A percentile compares a stretch with the other conserved stretches of the same genome.
These are phyloP conservation scores for Sciurus vulgaris DNA, from an alignment of 2,797 vertebrate genomes.

Conservation along the genomic window DNA sequence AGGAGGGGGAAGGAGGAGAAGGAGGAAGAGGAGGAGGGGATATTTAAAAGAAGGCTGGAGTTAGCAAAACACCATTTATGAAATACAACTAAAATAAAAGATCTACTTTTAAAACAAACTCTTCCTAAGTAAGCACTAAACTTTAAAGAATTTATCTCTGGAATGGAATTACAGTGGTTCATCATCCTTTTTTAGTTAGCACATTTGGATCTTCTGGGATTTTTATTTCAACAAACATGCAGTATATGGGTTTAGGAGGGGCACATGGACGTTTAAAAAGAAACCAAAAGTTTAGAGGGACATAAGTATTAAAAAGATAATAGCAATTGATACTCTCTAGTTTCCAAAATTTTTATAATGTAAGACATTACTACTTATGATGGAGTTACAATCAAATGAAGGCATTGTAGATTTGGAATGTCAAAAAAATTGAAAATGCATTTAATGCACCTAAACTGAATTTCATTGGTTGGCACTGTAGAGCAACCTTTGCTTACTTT, in stretches of 20 bases:
- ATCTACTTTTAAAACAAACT: background rate
- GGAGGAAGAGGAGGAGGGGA: background rate
- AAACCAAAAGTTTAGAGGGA: background rate
- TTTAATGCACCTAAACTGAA: no score
- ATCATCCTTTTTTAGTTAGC: background rate
- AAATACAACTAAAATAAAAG: background rate
- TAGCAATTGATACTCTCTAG: background rate
- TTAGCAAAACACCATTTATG: background rate
- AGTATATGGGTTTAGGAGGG: background rate
- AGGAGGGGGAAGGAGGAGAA: background rate
- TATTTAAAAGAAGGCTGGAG: background rate
- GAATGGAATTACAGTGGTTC: background rate
- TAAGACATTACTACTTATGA: background rate
- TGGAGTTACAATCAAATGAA: background rate
- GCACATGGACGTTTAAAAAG: background rate
- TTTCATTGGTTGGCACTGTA: no score
- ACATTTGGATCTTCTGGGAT: background rate
- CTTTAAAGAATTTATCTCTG: background rate
- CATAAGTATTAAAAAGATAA: background rate
- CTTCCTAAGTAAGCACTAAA: background rate
- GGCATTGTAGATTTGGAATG: background rate
- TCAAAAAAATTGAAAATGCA: background rate
- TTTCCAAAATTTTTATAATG: background rate
- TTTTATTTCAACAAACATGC: conserved; percentile 1
- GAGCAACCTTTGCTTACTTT: background rate